Evolutionary conservation across 2,888 invertebrate species (phyloP).

Genomic region (Stramonita haemastoma): DNA sequence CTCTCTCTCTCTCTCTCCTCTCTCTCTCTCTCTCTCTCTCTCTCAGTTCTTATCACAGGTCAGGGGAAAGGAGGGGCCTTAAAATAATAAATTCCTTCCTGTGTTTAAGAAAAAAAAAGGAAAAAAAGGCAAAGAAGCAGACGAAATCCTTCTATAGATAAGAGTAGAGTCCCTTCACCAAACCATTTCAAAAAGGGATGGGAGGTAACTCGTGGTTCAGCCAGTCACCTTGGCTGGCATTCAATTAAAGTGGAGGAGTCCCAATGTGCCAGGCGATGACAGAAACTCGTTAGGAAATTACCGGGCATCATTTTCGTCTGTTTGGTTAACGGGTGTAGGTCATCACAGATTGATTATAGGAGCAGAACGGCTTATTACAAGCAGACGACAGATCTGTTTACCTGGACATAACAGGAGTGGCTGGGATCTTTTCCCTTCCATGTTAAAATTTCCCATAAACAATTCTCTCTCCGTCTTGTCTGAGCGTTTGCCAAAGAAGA

Average conservation of each 20-base stretch:
- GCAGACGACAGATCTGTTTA: not conserved
- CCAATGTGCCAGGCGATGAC: not conserved
- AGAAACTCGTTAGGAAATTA: not conserved
- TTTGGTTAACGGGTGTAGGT: not conserved
- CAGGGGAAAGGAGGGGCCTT: too few species aligned
- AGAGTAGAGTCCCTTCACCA: not conserved
- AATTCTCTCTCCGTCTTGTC: not conserved
- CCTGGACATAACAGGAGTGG: not conserved
- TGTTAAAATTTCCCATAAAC: too few species aligned
- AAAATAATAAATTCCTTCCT: too few species aligned
- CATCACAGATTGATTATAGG: slow-evolving; percentile 2
- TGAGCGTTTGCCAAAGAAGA: not conserved
- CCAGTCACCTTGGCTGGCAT: not conserved
- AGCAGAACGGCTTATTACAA: not conserved
- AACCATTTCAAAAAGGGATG: not conserved
- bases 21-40: not conserved
- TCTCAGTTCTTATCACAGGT: too few species aligned
- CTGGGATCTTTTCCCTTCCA: not conserved
- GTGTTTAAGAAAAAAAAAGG: too few species aligned
- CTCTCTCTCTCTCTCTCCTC: not conserved
- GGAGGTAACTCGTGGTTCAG: too few species aligned
- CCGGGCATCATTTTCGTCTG: not conserved
- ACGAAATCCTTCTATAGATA: not conserved
- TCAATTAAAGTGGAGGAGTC: not conserved
- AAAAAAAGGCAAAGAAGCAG: not conserved